Conservation (phyloP, 2,888 invertebrate genomes). For the Horisme vitalbata region DNA sequence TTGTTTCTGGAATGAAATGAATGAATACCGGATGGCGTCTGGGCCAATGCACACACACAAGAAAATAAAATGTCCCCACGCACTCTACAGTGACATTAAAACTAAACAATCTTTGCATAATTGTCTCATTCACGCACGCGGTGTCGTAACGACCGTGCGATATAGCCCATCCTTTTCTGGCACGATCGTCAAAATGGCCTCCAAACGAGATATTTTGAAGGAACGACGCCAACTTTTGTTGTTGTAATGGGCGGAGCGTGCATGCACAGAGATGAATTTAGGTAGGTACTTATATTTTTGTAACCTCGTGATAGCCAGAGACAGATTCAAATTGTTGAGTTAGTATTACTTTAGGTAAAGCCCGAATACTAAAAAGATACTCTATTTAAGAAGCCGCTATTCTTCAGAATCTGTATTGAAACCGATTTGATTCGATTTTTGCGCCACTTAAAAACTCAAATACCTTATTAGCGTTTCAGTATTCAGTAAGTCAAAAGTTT, state of each 20-base stretch:
- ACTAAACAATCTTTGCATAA: constrained; percentile 80
- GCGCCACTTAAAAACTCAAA: too few relatives aligned
- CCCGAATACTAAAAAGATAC: too few relatives aligned
- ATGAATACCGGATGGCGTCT: constrained; percentile 22
- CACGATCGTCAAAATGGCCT: constrained; percentile 82
- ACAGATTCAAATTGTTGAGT: too few relatives aligned
- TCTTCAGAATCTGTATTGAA: too few relatives aligned
- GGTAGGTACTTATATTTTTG: constrained; percentile 16
- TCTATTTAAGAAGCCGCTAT: too few relatives aligned
- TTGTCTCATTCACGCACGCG: constrained; percentile 78
- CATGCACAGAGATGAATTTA: constrained; percentile 65
- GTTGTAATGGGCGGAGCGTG: constrained; percentile 82
- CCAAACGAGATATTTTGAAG: constrained; percentile 83
- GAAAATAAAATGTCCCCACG: constrained; percentile 55
- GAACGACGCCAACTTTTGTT: constrained; percentile 81
- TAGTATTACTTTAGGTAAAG: too few relatives aligned
- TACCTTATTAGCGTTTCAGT: too few relatives aligned
- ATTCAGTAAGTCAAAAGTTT: too few relatives aligned
- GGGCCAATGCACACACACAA: constrained; percentile 47
- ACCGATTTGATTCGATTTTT: too few relatives aligned
- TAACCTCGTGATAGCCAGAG: too few relatives aligned
- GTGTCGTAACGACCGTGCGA: constrained; percentile 51
- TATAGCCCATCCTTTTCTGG: constrained; percentile 64
- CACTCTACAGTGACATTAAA: constrained; percentile 69
- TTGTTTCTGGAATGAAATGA: constrained; percentile 11